These are phyloP conservation scores for Bergia puertoricense DNA, from an alignment of 92 coral and sea anemone genomes.

Conservation along the genomic window DNA sequence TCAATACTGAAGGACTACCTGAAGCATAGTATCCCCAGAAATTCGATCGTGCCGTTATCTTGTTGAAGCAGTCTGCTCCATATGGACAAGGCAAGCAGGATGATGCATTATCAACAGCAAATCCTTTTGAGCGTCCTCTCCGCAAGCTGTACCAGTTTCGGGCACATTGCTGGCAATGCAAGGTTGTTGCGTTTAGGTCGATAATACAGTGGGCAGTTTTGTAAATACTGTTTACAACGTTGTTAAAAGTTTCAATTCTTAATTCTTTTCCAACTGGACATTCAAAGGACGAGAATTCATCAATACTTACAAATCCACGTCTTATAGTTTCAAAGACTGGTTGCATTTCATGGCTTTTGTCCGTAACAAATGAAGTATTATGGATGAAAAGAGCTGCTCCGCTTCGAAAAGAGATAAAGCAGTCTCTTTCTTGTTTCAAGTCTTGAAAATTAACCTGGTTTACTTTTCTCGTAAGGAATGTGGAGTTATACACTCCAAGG, in stretches of 20 bases:
- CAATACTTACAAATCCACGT: slow-evolving; percentile 40
- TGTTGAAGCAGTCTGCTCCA: slow-evolving; percentile 55
- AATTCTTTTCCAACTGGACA: slow-evolving; percentile 38
- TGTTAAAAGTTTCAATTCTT: neutral
- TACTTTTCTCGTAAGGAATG: slow-evolving; percentile 31
- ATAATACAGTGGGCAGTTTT: neutral
- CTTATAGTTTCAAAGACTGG: slow-evolving; percentile 38
- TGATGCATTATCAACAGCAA: neutral
- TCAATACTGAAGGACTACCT: slow-evolving; percentile 6
- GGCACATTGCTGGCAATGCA: slow-evolving; percentile 51
- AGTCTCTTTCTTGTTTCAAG: neutral
- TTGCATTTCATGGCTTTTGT: neutral
- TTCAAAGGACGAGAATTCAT: slow-evolving; percentile 21
- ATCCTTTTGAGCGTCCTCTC: slow-evolving; percentile 48
- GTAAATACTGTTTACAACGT: no score
- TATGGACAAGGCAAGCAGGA: slow-evolving; percentile 67
- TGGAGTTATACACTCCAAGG: slow-evolving; percentile 37
- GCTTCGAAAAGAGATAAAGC: slow-evolving; percentile 54
- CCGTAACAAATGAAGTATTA: slow-evolving; percentile 41
- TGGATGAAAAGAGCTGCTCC: slow-evolving; percentile 33
- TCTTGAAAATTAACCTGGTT: neutral
- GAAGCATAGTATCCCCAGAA: slow-evolving; percentile 54
- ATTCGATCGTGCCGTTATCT: slow-evolving; percentile 45
- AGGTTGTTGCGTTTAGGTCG: slow-evolving; percentile 16
- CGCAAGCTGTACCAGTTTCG: slow-evolving; percentile 50